These are phyloP conservation scores for Phoenicopterus ruber DNA, from an alignment of 2,113 vertebrate species.

Conservation along the genomic window DNA sequence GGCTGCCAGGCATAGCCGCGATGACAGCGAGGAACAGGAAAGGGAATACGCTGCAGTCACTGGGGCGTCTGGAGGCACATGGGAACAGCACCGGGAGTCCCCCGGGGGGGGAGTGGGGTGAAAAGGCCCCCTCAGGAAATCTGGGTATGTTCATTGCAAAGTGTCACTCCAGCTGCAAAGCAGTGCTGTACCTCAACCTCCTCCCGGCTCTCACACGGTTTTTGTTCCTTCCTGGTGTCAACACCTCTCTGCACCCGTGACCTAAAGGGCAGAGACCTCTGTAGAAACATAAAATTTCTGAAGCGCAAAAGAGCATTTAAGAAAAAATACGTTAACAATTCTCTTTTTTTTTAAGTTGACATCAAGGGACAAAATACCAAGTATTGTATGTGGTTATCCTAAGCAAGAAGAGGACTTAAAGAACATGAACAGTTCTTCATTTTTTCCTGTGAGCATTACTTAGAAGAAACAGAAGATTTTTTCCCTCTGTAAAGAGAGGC, in stretches of 20 bases:
- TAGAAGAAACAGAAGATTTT: not conserved
- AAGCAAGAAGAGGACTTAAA: not conserved
- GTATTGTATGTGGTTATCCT: not conserved
- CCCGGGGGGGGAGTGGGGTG: rapidly evolving
- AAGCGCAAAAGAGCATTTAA: not conserved
- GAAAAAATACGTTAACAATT: not conserved
- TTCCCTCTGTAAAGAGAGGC: not conserved
- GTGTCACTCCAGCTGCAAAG: not conserved
- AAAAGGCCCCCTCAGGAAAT: not conserved
- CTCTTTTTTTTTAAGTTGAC: not conserved
- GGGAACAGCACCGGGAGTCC: not conserved
- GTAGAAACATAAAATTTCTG: not conserved
- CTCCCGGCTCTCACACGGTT: not conserved
- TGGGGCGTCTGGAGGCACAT: not conserved
- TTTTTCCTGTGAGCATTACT: not conserved
- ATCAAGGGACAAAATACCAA: not conserved
- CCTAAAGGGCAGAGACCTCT: not conserved
- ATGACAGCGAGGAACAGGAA: not conserved
- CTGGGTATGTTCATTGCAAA: not conserved
- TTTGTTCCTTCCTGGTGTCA: not conserved
- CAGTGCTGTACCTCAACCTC: not conserved
- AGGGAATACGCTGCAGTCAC: rapidly evolving
- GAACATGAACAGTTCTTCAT: not conserved
- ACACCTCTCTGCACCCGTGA: not conserved
- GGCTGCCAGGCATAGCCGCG: not conserved